Evolutionary conservation across 1,140 invertebrate species (phyloP), one percentile per base, ranked within the genome.

Genomic region (Drosophila ogumai): DNA sequence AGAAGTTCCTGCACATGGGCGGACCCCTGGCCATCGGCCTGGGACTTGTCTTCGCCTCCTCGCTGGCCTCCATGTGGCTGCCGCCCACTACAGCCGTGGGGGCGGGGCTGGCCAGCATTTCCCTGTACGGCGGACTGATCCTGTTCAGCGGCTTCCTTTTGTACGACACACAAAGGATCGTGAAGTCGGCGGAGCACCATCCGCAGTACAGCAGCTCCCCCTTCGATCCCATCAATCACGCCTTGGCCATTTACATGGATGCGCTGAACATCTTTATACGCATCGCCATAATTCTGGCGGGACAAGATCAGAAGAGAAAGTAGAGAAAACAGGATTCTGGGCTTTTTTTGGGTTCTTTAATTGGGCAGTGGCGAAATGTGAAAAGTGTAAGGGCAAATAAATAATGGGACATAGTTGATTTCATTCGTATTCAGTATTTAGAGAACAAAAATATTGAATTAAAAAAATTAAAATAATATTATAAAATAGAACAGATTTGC

Each of bases 201-300:
- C 97, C 98, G 15, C 76, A 93, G 31, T 95, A 96, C 90, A 93
- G 93, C 57, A 93, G 93, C 41, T 92, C 93, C 50, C 95, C 95
- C 15, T 99, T 95, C 93, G 99, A 99, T 94, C 99, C 99, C 1
- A 96, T 99, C 65, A 99, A 99, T 94, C 98, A 97, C 44, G 97
- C 97, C 0, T 95, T 99, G 80, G 96, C 96, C 8, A 98, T 99
- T 77, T 99, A 99, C 92, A 93, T 99, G 95, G 98, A 99, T 91
- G 96, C 97, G 1, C 88, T 99, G 6, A 99, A 99, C 92, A 99
- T 99, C 82, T 99, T 99, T 92, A 96, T 99, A 79, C 94, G 98
- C 77, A 96, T 99, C 82, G 97, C 96, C 1, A 96, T 96, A 79
- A 98, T 99, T 76, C 91, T 99, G 58, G 95, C 96, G 22, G 57